Evolutionary conservation across 1,140 invertebrate species (phyloP).

Genomic region (Gonatopus flavifemur): DNA sequence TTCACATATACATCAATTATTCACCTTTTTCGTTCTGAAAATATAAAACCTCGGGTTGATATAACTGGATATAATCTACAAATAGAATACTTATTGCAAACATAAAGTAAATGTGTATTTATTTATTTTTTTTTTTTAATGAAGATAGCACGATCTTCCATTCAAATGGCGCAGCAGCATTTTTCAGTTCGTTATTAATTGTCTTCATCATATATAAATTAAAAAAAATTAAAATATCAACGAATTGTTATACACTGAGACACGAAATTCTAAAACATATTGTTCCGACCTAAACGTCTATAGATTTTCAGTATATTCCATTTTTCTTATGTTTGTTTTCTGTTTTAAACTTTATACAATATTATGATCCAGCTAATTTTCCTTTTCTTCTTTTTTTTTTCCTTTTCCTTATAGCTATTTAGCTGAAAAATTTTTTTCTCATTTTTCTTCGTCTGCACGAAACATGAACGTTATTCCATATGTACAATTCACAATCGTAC

Average conservation of each 20-base stretch:
- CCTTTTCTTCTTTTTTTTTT: slow-evolving; percentile 27
- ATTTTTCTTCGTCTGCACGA: slow-evolving; percentile 29
- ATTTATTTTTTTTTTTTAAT: slow-evolving; percentile 36
- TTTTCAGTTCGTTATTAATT: no score
- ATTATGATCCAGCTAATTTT: no score
- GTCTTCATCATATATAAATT: slow-evolving; percentile 34
- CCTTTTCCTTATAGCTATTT: slow-evolving; percentile 14
- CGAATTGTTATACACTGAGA: slow-evolving; percentile 41
- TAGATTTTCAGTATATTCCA: slow-evolving; percentile 15
- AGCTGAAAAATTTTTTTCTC: slow-evolving; percentile 19
- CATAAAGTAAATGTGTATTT: slow-evolving; percentile 26
- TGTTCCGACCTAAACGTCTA: slow-evolving; percentile 29
- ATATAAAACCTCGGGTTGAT: slow-evolving; percentile 55
- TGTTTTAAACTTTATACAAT: slow-evolving; percentile 8
- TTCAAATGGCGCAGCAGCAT: slow-evolving; percentile 20
- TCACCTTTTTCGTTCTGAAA: slow-evolving; percentile 35
- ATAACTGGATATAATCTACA: slow-evolving; percentile 45
- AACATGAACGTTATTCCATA: slow-evolving; percentile 48
- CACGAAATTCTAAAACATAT: slow-evolving; percentile 37
- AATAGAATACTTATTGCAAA: slow-evolving; percentile 44
- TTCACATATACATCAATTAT: no score
- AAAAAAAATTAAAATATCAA: slow-evolving; percentile 46
- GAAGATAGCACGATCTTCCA: no score
- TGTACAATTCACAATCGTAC: slow-evolving; percentile 44
- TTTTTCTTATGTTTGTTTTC: background rate